These are phyloP conservation scores for Drosophila mettleri DNA, from an alignment of 2,888 invertebrate genomes.

Conservation along the genomic window DNA sequence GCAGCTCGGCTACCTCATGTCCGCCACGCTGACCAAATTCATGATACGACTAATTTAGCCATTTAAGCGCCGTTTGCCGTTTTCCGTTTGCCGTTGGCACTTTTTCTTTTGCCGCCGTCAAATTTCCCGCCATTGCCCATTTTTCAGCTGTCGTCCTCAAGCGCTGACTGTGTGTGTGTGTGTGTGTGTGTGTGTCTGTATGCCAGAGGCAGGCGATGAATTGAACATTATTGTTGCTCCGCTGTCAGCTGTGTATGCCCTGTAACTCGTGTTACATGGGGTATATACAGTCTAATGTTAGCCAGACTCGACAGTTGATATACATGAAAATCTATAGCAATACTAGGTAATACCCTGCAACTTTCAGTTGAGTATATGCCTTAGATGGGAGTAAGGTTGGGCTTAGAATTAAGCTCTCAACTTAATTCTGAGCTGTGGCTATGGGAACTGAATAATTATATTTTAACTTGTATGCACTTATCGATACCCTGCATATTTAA, in stretches of 20 bases:
- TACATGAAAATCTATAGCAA: too few species aligned
- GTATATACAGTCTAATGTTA: too few species aligned
- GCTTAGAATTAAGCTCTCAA: too few species aligned
- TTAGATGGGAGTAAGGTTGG: too few species aligned
- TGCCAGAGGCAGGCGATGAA: constrained; percentile 40
- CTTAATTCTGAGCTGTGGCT: too few species aligned
- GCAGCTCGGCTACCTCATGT: constrained; percentile 18
- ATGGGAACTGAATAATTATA: too few species aligned
- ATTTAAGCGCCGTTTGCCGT: constrained; percentile 33
- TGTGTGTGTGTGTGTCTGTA: constrained; percentile 7
- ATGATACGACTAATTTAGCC: constrained; percentile 50
- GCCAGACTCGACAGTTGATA: too few species aligned
- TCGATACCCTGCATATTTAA: too few species aligned
- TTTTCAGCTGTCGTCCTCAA: constrained; percentile 16
- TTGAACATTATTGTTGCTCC: constrained; percentile 34
- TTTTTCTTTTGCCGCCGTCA: neutral
- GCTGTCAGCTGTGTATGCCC: constrained; percentile 2
- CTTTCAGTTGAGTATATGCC: too few species aligned
- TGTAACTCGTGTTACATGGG: neutral
- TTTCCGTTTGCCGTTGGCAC: constrained; percentile 8
- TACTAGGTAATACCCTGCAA: too few species aligned
- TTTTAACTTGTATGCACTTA: too few species aligned
- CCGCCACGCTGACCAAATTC: constrained; percentile 27
- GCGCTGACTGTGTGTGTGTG: constrained; percentile 8
- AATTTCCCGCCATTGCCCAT: neutral